Evolutionary conservation across 2,113 vertebrate species (phyloP).

Genomic region (Sula dactylatra): DNA sequence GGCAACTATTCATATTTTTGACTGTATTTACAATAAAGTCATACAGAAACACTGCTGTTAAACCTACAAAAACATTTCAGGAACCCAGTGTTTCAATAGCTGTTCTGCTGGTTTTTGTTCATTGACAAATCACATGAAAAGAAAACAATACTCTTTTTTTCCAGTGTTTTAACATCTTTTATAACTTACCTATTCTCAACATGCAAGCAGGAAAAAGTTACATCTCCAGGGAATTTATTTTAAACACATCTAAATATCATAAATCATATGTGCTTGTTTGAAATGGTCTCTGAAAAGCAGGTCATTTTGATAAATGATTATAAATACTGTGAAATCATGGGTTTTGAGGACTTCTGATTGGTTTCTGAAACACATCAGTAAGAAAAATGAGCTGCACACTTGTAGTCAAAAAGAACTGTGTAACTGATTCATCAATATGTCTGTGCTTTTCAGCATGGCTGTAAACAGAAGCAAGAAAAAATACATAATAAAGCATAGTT

Average conservation of each 20-base stretch:
- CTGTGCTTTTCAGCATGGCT: slow-evolving; percentile 30
- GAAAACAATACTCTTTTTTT: background rate
- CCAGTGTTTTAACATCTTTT: background rate
- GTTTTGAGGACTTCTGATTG: slow-evolving; percentile 64
- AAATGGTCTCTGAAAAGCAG: slow-evolving; percentile 57
- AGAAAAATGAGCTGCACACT: slow-evolving; percentile 56
- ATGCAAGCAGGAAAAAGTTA: background rate
- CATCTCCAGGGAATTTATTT: slow-evolving; percentile 49
- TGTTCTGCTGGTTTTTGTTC: background rate
- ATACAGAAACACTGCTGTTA: background rate
- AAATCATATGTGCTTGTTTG: slow-evolving; percentile 60
- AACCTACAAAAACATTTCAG: background rate
- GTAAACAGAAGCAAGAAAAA: slow-evolving; percentile 16
- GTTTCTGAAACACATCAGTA: slow-evolving; percentile 57
- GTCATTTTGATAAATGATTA: slow-evolving; percentile 68
- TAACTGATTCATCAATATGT: slow-evolving; percentile 63
- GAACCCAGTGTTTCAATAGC: background rate
- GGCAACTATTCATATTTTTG: background rate
- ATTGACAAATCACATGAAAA: background rate
- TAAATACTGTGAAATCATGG: slow-evolving; percentile 63
- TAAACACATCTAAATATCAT: slow-evolving; percentile 63
- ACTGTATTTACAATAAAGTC: background rate
- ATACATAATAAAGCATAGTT: background rate
- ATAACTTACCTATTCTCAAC: background rate
- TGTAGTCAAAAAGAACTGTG: slow-evolving; percentile 45